Base-by-base conservation (phyloP, 2,888 invertebrate species). In the Macaria liturata region DNA sequence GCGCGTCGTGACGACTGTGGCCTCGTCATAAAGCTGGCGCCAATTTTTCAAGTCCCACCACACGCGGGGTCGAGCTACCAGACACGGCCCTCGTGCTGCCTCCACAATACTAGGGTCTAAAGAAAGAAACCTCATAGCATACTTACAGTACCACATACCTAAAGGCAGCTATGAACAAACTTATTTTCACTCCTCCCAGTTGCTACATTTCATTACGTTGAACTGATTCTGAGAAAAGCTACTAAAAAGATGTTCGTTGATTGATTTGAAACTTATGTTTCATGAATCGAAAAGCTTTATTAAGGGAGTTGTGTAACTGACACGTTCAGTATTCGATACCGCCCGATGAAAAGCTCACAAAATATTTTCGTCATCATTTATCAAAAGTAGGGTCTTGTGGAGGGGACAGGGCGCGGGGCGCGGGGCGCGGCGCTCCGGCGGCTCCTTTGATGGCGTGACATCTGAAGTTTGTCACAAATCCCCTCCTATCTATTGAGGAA, bases 281-380 rank as follows among this genome's bases (percentile, higher is more conserved):
- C 20, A 1, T 20, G 20, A 20, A 20, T 20, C 20, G 20, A 1
- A 20, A 20, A 20, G 20, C 20, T 20, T 20, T 39, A 7, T 39
- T 39, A 8, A 39, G 39, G 39, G 39, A 39, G 39, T 39, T 39
- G 39, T 39, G 50, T 5, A 45, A 49, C 54, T 58, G 46, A 9
- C 30, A 9, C 5, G 6, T 32, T 32, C 47, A 47, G 43, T 47
- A 59, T 45, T 9, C 51, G 39, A 55, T 55, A 55, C 49, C 47
- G 56, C 34, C 48, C 64, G 64, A 66, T 61, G 62, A 66, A 66
- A 67, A 59, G 52, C 59, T 55, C 55, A 59, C 62, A 63, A 68
- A 74, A 72, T 71, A 72, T 70, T 71, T 68, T 62, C 57, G 67
- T 72, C 71, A 70, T 76, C 76, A 77, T 77, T 77, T 71, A 75